These are phyloP conservation scores for Chaetogeoica ovagalla DNA, from an alignment of 2,888 invertebrate species.

Conservation along the genomic window DNA sequence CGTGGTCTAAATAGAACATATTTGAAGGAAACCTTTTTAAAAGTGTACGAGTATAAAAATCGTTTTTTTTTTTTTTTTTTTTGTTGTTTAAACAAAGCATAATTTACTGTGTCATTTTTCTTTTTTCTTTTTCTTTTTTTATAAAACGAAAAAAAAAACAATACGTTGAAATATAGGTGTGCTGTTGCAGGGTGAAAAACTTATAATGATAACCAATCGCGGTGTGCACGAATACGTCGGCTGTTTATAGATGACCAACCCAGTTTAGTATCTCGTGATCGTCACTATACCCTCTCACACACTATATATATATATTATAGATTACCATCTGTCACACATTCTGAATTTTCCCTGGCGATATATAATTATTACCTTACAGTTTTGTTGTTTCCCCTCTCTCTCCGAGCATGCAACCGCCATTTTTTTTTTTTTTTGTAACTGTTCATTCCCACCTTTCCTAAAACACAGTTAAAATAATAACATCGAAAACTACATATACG, in stretches of 20 bases:
- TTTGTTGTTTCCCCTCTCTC: background rate
- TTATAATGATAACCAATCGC: slow-evolving; percentile 16
- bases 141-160: background rate
- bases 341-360: slow-evolving; percentile 28
- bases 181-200: background rate
- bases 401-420: slow-evolving; percentile 15
- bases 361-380: slow-evolving; percentile 42
- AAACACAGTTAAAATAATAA: slow-evolving; percentile 31
- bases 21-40: too few relatives aligned
- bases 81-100: background rate
- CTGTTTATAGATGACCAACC: slow-evolving; percentile 19
- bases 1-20: too few relatives aligned
- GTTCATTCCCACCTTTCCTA: slow-evolving; percentile 35
- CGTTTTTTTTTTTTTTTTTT: too few relatives aligned
- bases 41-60: too few relatives aligned
- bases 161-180: background rate
- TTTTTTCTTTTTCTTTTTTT: background rate
- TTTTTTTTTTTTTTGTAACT: slow-evolving; percentile 29
- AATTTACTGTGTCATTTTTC: background rate
- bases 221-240: slow-evolving; percentile 9
- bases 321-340: slow-evolving; percentile 47
- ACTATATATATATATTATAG: background rate
- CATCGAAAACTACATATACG: slow-evolving; percentile 18
- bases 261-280: slow-evolving; percentile 35
- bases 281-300: slow-evolving; percentile 10